Conservation (phyloP, 1,140 invertebrate genomes). For the Aphis craccivora region DNA sequence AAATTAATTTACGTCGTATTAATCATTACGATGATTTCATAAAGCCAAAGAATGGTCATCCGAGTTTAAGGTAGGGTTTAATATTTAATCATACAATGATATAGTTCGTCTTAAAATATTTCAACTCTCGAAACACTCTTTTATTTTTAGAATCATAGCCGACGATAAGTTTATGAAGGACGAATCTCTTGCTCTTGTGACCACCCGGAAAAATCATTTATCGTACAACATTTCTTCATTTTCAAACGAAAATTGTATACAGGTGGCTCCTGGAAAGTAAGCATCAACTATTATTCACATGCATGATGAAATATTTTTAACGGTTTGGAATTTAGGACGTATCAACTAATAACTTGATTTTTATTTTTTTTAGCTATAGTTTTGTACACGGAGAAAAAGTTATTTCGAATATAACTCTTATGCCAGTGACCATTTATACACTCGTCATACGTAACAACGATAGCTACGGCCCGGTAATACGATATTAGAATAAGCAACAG, state of each 20-base stretch:
- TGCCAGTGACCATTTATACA: slow-evolving; percentile 19
- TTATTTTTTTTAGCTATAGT: neutral
- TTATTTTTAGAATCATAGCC: neutral
- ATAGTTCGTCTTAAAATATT: neutral
- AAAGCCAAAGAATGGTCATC: slow-evolving; percentile 44
- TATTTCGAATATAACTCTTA: neutral
- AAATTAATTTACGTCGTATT: neutral
- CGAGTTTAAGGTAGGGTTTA: neutral
- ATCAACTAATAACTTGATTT: too few relatives aligned
- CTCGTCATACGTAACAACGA: slow-evolving; percentile 1
- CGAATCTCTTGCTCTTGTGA: neutral
- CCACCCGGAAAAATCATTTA: neutral
- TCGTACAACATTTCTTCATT: neutral
- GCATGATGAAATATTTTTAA: too few relatives aligned
- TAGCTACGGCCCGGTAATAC: neutral
- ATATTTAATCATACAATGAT: neutral
- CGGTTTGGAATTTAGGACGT: neutral
- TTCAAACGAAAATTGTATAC: neutral
- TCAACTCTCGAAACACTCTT: neutral
- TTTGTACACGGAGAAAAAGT: neutral
- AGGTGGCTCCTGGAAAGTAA: slow-evolving; percentile 10
- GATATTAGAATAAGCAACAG: neutral
- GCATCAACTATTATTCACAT: neutral
- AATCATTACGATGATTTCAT: slow-evolving; percentile 15
- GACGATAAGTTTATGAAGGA: neutral